Evolutionary conservation across 2,113 vertebrate genomes (phyloP).

Genomic region (Brachyistius frenatus): DNA sequence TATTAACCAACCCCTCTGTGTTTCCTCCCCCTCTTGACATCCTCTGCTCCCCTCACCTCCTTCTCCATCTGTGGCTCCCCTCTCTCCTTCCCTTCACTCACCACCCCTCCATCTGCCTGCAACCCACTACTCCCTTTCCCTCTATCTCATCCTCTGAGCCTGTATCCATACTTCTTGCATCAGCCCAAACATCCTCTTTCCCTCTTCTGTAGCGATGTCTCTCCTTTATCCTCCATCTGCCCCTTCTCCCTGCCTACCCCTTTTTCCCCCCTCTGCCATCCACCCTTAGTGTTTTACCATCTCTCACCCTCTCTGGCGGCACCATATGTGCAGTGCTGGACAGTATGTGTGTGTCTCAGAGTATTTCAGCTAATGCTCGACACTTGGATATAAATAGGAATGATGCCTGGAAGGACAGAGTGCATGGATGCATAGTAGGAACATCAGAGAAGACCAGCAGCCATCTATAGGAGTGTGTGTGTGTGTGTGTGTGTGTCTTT

Average conservation of each 20-base stretch:
- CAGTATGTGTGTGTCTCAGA: slow-evolving; percentile 54
- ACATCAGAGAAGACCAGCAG: slow-evolving; percentile 67
- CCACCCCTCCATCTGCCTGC: slow-evolving; percentile 64
- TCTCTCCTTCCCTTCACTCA: slow-evolving; percentile 43
- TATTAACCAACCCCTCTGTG: slow-evolving; percentile 73
- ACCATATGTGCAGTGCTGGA: slow-evolving; percentile 68
- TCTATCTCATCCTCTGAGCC: slow-evolving; percentile 30
- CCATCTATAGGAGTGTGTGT: slow-evolving; percentile 43
- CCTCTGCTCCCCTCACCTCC: slow-evolving; percentile 65
- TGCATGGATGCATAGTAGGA: slow-evolving; percentile 75
- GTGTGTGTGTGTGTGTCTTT: slow-evolving; percentile 28
- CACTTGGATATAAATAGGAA: slow-evolving; percentile 78
- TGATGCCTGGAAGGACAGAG: slow-evolving; percentile 74
- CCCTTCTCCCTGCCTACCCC: slow-evolving; percentile 34
- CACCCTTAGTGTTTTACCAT: slow-evolving; percentile 47
- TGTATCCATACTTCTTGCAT: slow-evolving; percentile 23
- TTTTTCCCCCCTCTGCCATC: slow-evolving; percentile 40
- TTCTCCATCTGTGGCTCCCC: slow-evolving; percentile 71
- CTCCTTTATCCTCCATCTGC: slow-evolving; percentile 40
- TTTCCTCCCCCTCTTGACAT: slow-evolving; percentile 63
- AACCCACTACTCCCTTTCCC: slow-evolving; percentile 32
- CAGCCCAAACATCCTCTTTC: slow-evolving; percentile 1
- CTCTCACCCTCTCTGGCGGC: slow-evolving; percentile 64
- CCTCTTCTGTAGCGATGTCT: slow-evolving; percentile 3
- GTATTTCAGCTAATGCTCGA: slow-evolving; percentile 65